These are phyloP conservation scores for Notothenia rossii DNA, from an alignment of 2,113 vertebrate species.

Conservation along the genomic window DNA sequence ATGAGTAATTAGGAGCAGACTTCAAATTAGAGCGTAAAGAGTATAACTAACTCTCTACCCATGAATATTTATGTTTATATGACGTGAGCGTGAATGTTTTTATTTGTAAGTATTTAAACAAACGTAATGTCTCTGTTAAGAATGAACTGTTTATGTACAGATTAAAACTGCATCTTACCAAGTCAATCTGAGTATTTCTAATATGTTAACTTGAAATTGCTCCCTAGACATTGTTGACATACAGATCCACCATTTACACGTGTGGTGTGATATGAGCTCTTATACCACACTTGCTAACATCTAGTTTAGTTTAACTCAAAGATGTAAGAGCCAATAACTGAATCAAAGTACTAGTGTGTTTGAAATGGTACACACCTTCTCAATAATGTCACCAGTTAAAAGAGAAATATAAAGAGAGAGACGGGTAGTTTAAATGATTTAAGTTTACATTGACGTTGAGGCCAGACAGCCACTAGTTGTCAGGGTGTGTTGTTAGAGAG, in stretches of 20 bases:
- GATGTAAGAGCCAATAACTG: neutral
- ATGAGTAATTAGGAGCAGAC: too few species aligned
- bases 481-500: slow-evolving; percentile 24
- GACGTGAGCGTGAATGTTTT: too few species aligned
- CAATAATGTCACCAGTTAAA: neutral
- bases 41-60: too few species aligned
- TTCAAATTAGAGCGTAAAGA: too few species aligned
- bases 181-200: neutral
- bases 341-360: neutral
- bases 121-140: neutral
- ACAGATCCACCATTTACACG: neutral
- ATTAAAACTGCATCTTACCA: neutral
- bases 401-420: neutral
- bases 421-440: neutral
- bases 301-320: neutral
- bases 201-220: neutral
- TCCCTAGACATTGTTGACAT: neutral
- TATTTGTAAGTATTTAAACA: too few species aligned
- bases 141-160: neutral
- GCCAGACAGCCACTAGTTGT: neutral
- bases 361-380: neutral
- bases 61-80: too few species aligned
- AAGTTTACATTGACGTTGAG: neutral
- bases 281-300: neutral
- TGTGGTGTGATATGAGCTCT: neutral